Evolutionary conservation across 1,140 invertebrate genomes (phyloP).

Genomic region (Bathynomus jamesi): DNA sequence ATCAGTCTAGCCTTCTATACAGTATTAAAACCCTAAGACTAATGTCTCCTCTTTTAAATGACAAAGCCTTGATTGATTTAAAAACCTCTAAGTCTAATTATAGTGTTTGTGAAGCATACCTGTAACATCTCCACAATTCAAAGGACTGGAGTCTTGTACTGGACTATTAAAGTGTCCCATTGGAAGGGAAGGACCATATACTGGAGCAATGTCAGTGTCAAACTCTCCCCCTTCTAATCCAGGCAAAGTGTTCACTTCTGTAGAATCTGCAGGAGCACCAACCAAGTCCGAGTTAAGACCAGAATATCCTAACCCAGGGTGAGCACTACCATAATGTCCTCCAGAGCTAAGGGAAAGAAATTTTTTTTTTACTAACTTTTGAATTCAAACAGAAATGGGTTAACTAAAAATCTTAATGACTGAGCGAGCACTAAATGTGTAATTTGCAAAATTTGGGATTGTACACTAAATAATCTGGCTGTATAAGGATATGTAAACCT

Average conservation of each 20-base stretch:
- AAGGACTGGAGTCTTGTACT: background rate
- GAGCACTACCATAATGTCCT: background rate
- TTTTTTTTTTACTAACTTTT: background rate
- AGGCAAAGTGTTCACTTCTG: background rate
- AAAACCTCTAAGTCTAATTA: no score
- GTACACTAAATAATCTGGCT: no score
- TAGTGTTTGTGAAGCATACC: no score
- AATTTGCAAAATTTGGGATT: no score
- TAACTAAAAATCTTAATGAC: no score
- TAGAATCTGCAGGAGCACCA: background rate
- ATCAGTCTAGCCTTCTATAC: no score
- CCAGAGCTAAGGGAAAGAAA: background rate
- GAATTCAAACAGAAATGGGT: background rate
- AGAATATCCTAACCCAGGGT: background rate
- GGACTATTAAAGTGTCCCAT: background rate
- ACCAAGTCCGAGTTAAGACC: background rate
- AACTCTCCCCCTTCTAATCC: background rate
- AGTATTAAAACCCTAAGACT: no score
- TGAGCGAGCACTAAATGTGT: no score
- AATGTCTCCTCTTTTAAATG: no score
- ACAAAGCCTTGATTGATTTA: no score
- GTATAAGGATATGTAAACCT: no score
- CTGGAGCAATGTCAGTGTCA: background rate
- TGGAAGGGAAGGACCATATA: background rate
- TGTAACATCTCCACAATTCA: background rate